Evolutionary conservation across 2,888 invertebrate genomes (phyloP), one percentile per base, ranked within the genome.

Genomic region (Isotomurus palustris): DNA sequence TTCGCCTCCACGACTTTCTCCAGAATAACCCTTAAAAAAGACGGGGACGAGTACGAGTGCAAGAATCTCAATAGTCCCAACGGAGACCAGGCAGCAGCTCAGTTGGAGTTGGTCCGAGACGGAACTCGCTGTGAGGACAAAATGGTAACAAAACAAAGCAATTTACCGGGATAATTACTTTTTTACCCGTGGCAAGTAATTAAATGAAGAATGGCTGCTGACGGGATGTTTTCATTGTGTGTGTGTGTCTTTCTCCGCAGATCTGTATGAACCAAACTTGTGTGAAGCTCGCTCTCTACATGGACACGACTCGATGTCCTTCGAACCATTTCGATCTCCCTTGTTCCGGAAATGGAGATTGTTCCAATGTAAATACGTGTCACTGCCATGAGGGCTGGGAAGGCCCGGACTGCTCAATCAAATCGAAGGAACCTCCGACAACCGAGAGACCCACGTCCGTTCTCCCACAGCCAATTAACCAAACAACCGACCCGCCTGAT

Each of bases 251-350:
- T 47, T 6, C 8, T 47, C 19, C 74, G 40, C 74, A 81, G 78
- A 79, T 96, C 72, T 97, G 96, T 81, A 83, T 93, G 72, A 92
- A 93, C 81, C 91, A 92, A 78, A 88, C 90, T 52, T 96, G 95
- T 78, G 84, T 86, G 63, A 88, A 86, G 75, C 82, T 91, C 72
- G 88, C 86, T 78, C 87, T 88, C 19, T 85, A 85, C 78, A 83
- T 91, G 68, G 89, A 88, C 78, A 86, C 86, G 78, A 86, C 85
- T 68, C 87, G 86, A 75, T 96, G 96, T 78, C 93, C 94, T 61
- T 87, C 85, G 68, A 93, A 91, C 76, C 87, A 88, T 76, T 84
- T 86, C 75, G 88, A 86, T 73, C 80, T 85, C 72, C 90, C 93
- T 75, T 99, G 97, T 79, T 95, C 95, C 57, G 91, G 89, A 62